Base-by-base conservation (phyloP, 1,140 invertebrate species). In the Stegodyphus mimosarum region DNA sequence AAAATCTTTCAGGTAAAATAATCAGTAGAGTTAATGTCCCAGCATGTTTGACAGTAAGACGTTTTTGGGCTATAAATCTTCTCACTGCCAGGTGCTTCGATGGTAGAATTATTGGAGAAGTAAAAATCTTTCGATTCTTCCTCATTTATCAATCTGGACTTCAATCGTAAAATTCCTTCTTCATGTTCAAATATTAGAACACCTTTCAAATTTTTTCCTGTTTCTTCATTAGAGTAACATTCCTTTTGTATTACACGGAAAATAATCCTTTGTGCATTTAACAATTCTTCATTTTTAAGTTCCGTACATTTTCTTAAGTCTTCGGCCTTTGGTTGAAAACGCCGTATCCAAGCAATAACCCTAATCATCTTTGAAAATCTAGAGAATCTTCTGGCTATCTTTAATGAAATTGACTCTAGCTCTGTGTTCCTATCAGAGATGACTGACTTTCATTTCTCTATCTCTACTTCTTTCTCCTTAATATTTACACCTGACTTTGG, bases 41-140 rank as follows among this genome's bases (percentile, higher is more conserved):
- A 63, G 74, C 74, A 67, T 85, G 66, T 53, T 80, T 80, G 64
- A 49, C 55, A 70, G 69, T 2, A 71, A 80, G 67, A 71, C 50
- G 77, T 80, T 80, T 18, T 71, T 80, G 51, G 7, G 10, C 66
- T 71, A 80, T 80, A 48, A 80, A 63, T 80, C 77, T 49, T 71
- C 33, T 66, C 11, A n/a, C 64, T 66, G 49, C 70, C n/a, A 73
- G 17, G 50, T 81, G 49, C 64, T 81, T 73, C 0, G 70, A 81
- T 18, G 79, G 60, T 63, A 81, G 69, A 73, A 81, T 81, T 13
- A 73, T 18, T 15, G 69, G 53, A 72, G 55, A 50, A 60, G 55
- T 55, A n/a, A 60, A 70, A 80, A 48, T 80, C 67, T 55, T 70
- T 33, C 13, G 77, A 60, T 66, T 80, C 67, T 10, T 81, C 69